Conservation (phyloP, 2,797 vertebrate species). For the Aldrovandia affinis region DNA sequence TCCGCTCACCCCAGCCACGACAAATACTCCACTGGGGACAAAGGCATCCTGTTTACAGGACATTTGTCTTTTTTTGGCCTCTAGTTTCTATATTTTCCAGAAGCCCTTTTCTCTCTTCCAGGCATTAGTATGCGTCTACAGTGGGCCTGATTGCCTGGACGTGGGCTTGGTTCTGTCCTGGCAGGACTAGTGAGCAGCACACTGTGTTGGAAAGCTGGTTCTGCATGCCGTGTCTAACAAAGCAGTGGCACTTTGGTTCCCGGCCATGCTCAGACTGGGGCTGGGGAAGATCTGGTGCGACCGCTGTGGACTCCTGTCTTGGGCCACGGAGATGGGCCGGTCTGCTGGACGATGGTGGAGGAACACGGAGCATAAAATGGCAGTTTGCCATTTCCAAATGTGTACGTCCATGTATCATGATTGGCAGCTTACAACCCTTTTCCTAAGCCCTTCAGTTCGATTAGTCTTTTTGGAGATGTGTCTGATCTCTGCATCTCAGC, state of each 20-base stretch:
- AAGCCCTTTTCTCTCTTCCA: neutral
- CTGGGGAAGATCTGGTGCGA: neutral
- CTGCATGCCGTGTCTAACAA: neutral
- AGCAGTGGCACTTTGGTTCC: neutral
- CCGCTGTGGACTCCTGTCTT: neutral
- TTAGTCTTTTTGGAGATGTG: neutral
- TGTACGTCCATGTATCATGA: neutral
- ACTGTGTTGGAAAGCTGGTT: neutral
- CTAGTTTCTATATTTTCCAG: conserved; percentile 1
- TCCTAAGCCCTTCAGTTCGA: neutral
- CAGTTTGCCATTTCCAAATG: neutral
- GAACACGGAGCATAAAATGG: neutral
- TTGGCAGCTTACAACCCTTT: neutral
- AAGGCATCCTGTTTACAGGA: neutral
- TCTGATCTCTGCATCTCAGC: neutral
- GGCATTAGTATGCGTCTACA: neutral
- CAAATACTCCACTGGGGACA: conserved; percentile 4
- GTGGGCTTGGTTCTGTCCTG: neutral
- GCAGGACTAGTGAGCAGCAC: neutral
- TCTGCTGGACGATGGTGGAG: neutral
- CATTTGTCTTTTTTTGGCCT: neutral
- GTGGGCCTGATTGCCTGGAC: neutral
- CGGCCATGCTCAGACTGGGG: neutral
- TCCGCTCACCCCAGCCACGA: conserved; percentile 5
- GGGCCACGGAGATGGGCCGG: neutral